These are phyloP conservation scores for Microcebus ravelobensis DNA, from an alignment of 2,113 vertebrate species.

Conservation along the genomic window DNA sequence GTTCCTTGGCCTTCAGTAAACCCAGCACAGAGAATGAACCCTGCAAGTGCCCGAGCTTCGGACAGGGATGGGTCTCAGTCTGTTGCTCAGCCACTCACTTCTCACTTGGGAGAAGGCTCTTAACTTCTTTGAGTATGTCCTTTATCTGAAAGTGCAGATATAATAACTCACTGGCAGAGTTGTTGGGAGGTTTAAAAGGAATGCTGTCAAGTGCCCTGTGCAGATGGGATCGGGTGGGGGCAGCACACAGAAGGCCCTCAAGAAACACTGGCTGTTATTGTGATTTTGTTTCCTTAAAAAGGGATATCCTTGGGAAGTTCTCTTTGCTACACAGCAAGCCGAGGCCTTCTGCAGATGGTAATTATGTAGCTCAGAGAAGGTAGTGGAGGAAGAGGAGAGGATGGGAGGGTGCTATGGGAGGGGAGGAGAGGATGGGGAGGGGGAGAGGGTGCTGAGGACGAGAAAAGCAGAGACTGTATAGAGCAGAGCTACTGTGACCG, in stretches of 20 bases:
- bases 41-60: not conserved
- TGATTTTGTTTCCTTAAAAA: constrained; percentile 1
- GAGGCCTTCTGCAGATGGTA: not conserved
- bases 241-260: not conserved
- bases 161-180: not conserved
- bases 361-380: not conserved
- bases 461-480: not conserved
- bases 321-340: not conserved
- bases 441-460: not conserved
- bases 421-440: too few species aligned
- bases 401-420: too few species aligned
- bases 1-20: not conserved
- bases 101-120: not conserved
- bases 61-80: not conserved
- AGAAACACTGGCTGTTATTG: not conserved
- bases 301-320: not conserved
- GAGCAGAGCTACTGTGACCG: not conserved
- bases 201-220: not conserved
- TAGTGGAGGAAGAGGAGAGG: not conserved
- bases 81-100: not conserved
- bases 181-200: not conserved
- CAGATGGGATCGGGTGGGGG: not conserved
- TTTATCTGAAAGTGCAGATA: not conserved
- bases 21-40: not conserved
- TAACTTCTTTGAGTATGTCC: not conserved